Evolutionary conservation across 2,888 invertebrate species (phyloP).

Genomic region (Scrobipalpa costella): DNA sequence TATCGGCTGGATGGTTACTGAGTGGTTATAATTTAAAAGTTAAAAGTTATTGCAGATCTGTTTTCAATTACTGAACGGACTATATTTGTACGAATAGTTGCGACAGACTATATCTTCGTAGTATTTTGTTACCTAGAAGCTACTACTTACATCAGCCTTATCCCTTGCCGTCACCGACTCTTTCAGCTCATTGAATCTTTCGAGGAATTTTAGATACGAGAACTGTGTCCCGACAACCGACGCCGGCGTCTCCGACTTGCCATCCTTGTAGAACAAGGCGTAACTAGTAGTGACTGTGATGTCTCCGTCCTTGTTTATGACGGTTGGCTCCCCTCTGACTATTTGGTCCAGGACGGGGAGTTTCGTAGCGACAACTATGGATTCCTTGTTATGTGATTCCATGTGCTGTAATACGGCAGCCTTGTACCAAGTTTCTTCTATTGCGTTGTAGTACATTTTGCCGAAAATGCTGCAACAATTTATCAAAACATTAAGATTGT

Average conservation of each 20-base stretch:
- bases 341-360: conserved; percentile 75
- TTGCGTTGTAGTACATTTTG: conserved; percentile 86
- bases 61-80: no score
- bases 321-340: conserved; percentile 56
- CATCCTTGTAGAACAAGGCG: conserved; percentile 91
- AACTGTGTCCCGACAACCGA: conserved; percentile 95
- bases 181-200: conserved; percentile 85
- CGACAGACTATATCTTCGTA: no score
- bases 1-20: no score
- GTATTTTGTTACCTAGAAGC: no score
- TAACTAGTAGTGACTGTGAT: conserved; percentile 89
- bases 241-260: conserved; percentile 88
- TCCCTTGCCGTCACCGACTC: conserved; percentile 33
- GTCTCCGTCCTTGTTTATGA: conserved; percentile 70
- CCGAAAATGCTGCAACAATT: conserved; percentile 84
- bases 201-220: conserved; percentile 85
- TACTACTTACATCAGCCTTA: conserved; percentile 46
- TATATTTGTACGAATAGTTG: no score
- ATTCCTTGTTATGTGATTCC: conserved; percentile 86
- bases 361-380: conserved; percentile 89
- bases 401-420: conserved; percentile 93
- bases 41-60: no score
- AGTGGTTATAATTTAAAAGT: no score
- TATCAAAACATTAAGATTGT: neutral
- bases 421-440: conserved; percentile 95